Evolutionary conservation across 2,888 invertebrate species (phyloP), one percentile per base, ranked within the genome.

Genomic region (Anaspis maculata): DNA sequence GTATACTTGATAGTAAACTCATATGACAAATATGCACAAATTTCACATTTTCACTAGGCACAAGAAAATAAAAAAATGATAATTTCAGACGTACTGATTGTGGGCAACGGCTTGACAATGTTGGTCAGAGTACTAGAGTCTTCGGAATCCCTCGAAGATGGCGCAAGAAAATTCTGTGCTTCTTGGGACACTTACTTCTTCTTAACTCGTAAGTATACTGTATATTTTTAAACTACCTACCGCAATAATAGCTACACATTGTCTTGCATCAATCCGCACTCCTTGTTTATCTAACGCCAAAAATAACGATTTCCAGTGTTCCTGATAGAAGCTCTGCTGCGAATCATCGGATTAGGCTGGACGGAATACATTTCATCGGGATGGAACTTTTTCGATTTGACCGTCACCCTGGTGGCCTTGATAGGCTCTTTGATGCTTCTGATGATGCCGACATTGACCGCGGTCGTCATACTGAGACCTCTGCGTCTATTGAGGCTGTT

Each of bases 331-430:
- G 83, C 83, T 1, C 58, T 72, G 0, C 64, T 85, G 2, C 82
- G 85, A 51, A 75, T 86, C 47, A 66, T 84, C 52, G 84, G 83
- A 1, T 65, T 79, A 21, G 89, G 89, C 2, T 71, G 81, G 45
- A 57, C 66, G 3, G 73, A 75, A 39, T 89, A 89, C 58, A 73
- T 87, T 38, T 76, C 77, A 41, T 83, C 83, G 24, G 87, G 87
- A 1, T 90, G 90, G 90, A 89, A 90, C 61, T 72, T 83, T 48
- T 89, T 81, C 60, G 88, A 86, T 59, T 61, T 84, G 27, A 69
- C 74, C 32, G 80, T 81, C 3, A 82, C 84, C 0, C 52, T 83
- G 42, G 68, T 77, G 44, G 78, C 79, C 1, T 56, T 83, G 3
- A 62, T 78, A 39, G 85, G 85, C 0, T 76, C 83, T 0, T 70